Percentiles rank a stretch among this genome's conserved stretches.
These are phyloP conservation scores for Polylopha cassiicola DNA, from an alignment of 2,888 invertebrate genomes.

Conservation along the genomic window DNA sequence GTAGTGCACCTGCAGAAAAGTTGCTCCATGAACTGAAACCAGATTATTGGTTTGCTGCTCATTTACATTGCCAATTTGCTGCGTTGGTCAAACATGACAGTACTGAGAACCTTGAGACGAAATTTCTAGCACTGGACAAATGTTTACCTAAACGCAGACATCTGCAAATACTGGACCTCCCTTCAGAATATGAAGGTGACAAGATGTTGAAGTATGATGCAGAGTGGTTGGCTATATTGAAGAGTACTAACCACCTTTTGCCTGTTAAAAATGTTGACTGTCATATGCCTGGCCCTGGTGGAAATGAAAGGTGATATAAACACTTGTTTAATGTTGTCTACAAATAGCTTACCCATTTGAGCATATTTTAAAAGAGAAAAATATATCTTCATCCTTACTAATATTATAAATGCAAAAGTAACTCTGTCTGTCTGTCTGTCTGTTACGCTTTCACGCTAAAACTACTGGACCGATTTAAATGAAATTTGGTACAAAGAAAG, in stretches of 20 bases:
- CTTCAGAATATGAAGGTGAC: constrained; percentile 72
- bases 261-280: constrained; percentile 81
- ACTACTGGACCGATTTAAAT: too few relatives aligned
- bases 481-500: too few relatives aligned
- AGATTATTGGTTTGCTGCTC: constrained; percentile 96
- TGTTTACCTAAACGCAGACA: constrained; percentile 93
- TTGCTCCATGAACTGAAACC: constrained; percentile 89
- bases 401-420: too few relatives aligned
- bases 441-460: too few relatives aligned
- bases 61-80: constrained; percentile 96
- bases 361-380: too few relatives aligned
- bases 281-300: constrained; percentile 90
- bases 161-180: constrained; percentile 87
- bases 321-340: constrained; percentile 1
- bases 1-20: constrained; percentile 90
- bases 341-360: too few relatives aligned
- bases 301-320: constrained; percentile 77
- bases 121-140: constrained; percentile 97
- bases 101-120: constrained; percentile 75
- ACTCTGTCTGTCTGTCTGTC: too few relatives aligned
- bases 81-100: constrained; percentile 88
- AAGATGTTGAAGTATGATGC: constrained; percentile 85
- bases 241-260: constrained; percentile 91
- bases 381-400: too few relatives aligned
- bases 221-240: constrained; percentile 96